phyloP scores from a whole-genome alignment of 2,797 vertebrate species.

The Oreochromis grahami region DNA sequence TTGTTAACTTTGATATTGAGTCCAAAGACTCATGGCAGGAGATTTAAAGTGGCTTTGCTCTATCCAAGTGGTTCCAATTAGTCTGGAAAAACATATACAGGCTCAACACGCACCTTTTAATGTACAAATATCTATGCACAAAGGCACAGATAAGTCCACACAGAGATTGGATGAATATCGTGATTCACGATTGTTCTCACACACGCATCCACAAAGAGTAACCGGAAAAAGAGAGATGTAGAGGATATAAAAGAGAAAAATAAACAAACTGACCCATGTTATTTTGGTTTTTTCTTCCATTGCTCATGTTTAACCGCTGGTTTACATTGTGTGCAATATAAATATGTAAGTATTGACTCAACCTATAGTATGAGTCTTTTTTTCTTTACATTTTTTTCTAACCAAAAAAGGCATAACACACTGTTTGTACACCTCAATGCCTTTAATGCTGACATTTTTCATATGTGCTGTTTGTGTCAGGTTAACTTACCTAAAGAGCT shows the following conservation, averaged over 20 bases:
- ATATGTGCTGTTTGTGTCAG: not conserved
- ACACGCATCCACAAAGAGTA: not conserved
- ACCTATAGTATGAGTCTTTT: not conserved
- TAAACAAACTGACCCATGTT: not conserved
- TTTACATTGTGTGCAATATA: not conserved
- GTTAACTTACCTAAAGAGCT: not conserved
- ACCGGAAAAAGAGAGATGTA: not conserved
- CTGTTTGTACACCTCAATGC: not conserved
- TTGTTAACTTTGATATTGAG: constrained; percentile 53
- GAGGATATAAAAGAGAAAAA: not conserved
- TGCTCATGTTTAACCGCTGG: accelerated
- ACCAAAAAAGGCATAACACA: not conserved
- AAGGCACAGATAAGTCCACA: not conserved
- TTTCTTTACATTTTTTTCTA: not conserved
- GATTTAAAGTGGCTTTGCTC: constrained; percentile 39
- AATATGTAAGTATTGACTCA: not conserved
- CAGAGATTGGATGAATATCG: constrained; percentile 25
- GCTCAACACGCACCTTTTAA: not conserved
- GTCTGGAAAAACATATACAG: constrained; percentile 18
- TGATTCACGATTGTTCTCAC: not conserved
- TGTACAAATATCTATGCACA: not conserved
- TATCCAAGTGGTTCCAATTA: constrained; percentile 55
- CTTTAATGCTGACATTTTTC: not conserved
- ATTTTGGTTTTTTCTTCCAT: not conserved
- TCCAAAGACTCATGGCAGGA: constrained; percentile 13